These are phyloP conservation scores for Melanogrammus aeglefinus DNA, from an alignment of 2,797 vertebrate genomes.

Conservation along the genomic window DNA sequence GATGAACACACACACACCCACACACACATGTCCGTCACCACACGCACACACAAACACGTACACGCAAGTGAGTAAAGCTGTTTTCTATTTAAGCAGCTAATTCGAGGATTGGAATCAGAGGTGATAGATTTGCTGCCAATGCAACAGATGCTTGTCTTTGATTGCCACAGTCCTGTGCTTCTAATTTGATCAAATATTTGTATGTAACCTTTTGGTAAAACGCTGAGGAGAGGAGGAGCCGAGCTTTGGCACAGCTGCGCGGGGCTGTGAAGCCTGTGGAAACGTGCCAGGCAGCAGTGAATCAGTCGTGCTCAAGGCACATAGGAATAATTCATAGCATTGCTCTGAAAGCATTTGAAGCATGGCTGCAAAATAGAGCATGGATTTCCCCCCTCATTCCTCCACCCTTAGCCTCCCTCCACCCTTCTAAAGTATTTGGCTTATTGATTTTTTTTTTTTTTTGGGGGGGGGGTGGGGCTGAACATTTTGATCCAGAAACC, in stretches of 20 bases:
- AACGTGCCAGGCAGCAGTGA: constrained; percentile 50
- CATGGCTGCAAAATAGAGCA: constrained; percentile 38
- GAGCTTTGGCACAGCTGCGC: constrained; percentile 33
- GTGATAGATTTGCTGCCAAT: constrained; percentile 14
- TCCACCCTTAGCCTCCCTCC: background rate
- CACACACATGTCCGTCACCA: constrained; percentile 1
- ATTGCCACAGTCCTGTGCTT: constrained; percentile 33
- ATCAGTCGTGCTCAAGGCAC: constrained; percentile 65
- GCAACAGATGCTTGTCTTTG: constrained; percentile 28
- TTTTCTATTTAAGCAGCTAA: constrained; percentile 11
- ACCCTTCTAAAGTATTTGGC: constrained; percentile 8
- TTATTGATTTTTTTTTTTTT: constrained; percentile 38
- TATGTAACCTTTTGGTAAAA: constrained; percentile 33
- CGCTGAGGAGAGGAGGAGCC: background rate
- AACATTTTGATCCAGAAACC: constrained; percentile 21
- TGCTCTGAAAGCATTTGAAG: constrained; percentile 51
- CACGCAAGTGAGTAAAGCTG: background rate
- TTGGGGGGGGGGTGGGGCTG: constrained; percentile 1
- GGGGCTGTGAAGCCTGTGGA: constrained; percentile 52
- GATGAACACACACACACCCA: background rate
- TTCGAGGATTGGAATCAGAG: constrained; percentile 2
- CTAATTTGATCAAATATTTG: constrained; percentile 45
- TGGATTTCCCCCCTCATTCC: constrained; percentile 22
- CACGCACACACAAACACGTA: background rate
- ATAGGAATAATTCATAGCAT: constrained; percentile 66